These are phyloP conservation scores for Nematopogon swammerdamellus DNA, from an alignment of 2,888 invertebrate genomes.

Conservation along the genomic window DNA sequence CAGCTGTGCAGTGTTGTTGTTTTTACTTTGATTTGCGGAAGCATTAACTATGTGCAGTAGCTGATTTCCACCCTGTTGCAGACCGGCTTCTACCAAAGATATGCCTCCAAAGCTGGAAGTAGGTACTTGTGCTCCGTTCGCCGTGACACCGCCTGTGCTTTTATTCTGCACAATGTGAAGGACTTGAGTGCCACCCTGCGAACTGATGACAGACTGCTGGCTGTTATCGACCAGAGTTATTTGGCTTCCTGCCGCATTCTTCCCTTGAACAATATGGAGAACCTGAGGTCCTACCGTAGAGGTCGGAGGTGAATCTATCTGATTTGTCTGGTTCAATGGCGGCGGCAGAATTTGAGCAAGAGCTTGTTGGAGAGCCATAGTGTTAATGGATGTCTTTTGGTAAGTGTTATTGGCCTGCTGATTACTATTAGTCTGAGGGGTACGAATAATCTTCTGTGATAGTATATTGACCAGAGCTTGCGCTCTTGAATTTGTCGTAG, in stretches of 20 bases:
- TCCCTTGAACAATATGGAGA: slow-evolving; percentile 47
- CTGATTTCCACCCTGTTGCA: slow-evolving; percentile 45
- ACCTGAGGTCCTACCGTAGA: slow-evolving; percentile 31
- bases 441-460: slow-evolving; percentile 43
- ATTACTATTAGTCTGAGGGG: slow-evolving; percentile 14
- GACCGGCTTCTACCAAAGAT: slow-evolving; percentile 39
- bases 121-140: slow-evolving; percentile 26
- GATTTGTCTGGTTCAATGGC: slow-evolving; percentile 32
- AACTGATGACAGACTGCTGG: slow-evolving; percentile 38
- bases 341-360: slow-evolving; percentile 46
- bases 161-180: slow-evolving; percentile 50
- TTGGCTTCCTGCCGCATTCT: slow-evolving; percentile 35
- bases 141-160: slow-evolving; percentile 17
- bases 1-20: slow-evolving; percentile 29
- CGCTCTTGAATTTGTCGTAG: slow-evolving; percentile 23
- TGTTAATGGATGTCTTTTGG: slow-evolving; percentile 37
- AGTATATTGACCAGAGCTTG: slow-evolving; percentile 50
- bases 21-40: slow-evolving; percentile 34
- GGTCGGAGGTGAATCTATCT: slow-evolving; percentile 24
- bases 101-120: slow-evolving; percentile 34
- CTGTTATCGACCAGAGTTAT: slow-evolving; percentile 37
- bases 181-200: slow-evolving; percentile 34
- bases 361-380: slow-evolving; percentile 45
- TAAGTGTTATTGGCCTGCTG: slow-evolving; percentile 20
- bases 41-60: slow-evolving; percentile 47